Evolutionary conservation across 2,113 vertebrate genomes (phyloP), one percentile per base, ranked within the genome.

Genomic region (Periophthalmodon schlosseri): DNA sequence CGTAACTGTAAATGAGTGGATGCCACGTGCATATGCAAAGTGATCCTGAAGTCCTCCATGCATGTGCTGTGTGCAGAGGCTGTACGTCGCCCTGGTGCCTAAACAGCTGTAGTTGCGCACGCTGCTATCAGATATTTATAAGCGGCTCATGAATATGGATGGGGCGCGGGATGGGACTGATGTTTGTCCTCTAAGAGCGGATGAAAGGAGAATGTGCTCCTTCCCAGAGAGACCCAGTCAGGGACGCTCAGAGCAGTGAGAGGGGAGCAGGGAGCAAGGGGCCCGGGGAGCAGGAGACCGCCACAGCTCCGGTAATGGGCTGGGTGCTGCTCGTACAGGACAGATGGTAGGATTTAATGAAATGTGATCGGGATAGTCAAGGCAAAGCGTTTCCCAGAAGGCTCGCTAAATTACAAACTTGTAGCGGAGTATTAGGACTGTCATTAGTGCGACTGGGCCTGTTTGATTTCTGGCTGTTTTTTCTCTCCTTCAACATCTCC

Each of bases 141-240:
- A 93, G 92, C 88, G 73, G 52, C 89, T 94, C 93, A 94, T 95
- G 92, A 94, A 95, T 95, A 94, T 94, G 93, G 91, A 93, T 92
- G 89, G 78, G 70, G 77, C 72, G 87, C 63, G 75, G 91, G 90
- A 94, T 91, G 91, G 93, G 92, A 93, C 92, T 94, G 94, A 94
- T 94, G 93, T 94, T 94, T 94, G 94, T 94, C 94, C 94, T 94
- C 94, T 93, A 94, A 92, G 88, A 93, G 91, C 83, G 92, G 92
- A 94, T 94, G 93, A 94, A 94, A 94, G 94, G 92, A 91, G 93
- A 94, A 93, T 86, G 82, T 85, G 87, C 88, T 92, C 87, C 81
- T 85, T 93, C 91, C 91, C 91, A 72, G 65, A 90, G 88, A 91
- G 91, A 89, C 84, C 83, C 81, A 91, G 87, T 83, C 91, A 89